Base-by-base conservation (phyloP, 2,113 vertebrate genomes). In the Campylorhamphus procurvoides region DNA sequence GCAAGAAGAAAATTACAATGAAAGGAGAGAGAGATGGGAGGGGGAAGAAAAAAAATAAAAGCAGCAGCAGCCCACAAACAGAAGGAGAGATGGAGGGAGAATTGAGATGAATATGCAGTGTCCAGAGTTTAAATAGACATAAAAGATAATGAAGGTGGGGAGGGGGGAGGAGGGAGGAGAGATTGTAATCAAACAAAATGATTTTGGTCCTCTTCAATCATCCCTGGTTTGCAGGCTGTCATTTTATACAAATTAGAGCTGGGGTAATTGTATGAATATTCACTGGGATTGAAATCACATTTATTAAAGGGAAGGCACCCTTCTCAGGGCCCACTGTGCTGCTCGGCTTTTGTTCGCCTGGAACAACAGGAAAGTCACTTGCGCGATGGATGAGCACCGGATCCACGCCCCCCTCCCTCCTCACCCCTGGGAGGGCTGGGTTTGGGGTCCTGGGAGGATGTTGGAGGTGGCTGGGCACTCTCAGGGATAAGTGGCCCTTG, bases 181-280 rank as follows among this genome's bases (percentile, higher is more conserved):
- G 95, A 97, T 93, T 97, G 97, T 97, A 98, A 98, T 98, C 98
- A 98, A 97, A 98, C 96, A 97, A 97, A 97, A 97, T 98, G 79
- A 97, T 97, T 97, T 94, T 93, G 87, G 96, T 94, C 93, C 97
- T 97, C 97, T 97, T 98, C 97, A 97, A 92, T 97, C 97, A 97
- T 96, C 72, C 91, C 87, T 96, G 96, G 97, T 97, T 94, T 98
- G 96, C 95, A 97, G 97, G 93, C 97, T 98, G 98, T 97, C 96
- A 98, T 98, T 98, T 98, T 97, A 97, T 97, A 98, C 97, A 98
- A 98, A 98, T 98, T 97, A 98, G 97, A 98, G 96, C 95, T 11
- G 58, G 89, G 96, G 96, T 97, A 98, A 98, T 98, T 96, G 97
- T 98, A 98, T 98, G 98, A 98, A 98, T 98, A 98, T 98, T 98